These are phyloP conservation scores for Nesoenas mayeri DNA, from an alignment of 2,113 vertebrate species.

Conservation along the genomic window DNA sequence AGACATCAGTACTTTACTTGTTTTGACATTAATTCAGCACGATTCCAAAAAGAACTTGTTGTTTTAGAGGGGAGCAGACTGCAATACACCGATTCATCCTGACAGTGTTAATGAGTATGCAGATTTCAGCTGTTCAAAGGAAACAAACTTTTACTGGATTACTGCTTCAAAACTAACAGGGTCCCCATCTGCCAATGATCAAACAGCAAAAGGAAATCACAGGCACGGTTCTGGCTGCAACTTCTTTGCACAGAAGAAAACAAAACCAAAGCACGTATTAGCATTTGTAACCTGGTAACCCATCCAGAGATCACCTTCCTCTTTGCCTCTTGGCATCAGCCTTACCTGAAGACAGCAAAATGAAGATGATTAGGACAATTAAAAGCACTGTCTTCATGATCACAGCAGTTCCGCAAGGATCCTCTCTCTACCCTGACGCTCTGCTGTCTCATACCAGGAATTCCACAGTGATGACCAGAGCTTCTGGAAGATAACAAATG, in stretches of 20 bases:
- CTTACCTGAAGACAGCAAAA: conserved; percentile 63
- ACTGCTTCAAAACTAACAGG: background rate
- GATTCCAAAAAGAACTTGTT: background rate
- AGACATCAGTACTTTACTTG: background rate
- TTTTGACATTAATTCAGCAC: background rate
- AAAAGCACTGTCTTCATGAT: conserved; percentile 43
- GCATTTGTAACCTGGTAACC: background rate
- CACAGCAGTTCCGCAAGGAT: background rate
- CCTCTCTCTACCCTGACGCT: background rate
- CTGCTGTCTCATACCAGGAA: conserved; percentile 54
- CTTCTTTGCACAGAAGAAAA: conserved; percentile 9
- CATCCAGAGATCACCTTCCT: background rate
- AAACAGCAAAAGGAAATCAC: conserved; percentile 8
- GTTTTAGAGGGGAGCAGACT: background rate
- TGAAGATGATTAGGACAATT: conserved; percentile 12
- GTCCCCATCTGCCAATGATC: conserved; percentile 48
- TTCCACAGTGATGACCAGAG: conserved; percentile 58
- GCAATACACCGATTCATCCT: background rate
- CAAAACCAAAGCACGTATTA: background rate
- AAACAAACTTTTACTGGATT: background rate
- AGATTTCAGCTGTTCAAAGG: background rate
- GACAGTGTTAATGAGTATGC: fast-evolving
- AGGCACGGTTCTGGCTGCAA: background rate
- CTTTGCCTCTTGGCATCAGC: background rate
- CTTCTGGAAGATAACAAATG: conserved; percentile 9